Evolutionary conservation across 1,140 invertebrate genomes (phyloP), one percentile per base, ranked within the genome.

Genomic region (Metopolophium dirhodum): DNA sequence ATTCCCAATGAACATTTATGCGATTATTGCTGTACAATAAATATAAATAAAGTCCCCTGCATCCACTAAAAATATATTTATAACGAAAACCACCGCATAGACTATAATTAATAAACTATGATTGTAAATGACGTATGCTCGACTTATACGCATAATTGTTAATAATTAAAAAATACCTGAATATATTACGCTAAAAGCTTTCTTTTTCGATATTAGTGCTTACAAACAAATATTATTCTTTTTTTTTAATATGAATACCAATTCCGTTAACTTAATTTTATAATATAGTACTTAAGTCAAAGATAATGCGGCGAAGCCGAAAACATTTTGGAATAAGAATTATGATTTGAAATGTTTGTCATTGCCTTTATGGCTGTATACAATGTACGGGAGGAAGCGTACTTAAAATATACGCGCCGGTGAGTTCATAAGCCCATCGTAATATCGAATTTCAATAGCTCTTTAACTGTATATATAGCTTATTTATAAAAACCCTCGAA

Each of bases 401-500:
- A 26, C 85, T 86, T 47, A 86, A 47, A 41, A 45, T 86, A 23
- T 47, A 47, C 85, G 85, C 61, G 26, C 85, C 45, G 45, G 11
- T 45, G 41, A 86, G 26, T 26, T 45, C 45, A 45, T 86, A 86
- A 86, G 85, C 41, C 30, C n/a, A 20, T 86, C 41, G 45, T 47
- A 86, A 85, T 86, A 86, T 86, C 26, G 26, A 86, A 47, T 47
- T 47, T 86, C 85, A 41, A 41, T 86, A 30, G 14, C 41, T 86
- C 26, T 47, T 47, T n/a, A 86, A 86, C 37, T 30, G 14, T n/a
- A 4, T 47, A 9, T 47, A n/a, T 47, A 86, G 85, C 83, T 45
- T 85, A 85, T 85, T 41, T 77, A 77, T 77, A 77, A 77, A 77
- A 77, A n/a, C 61, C 14, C 61, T 77, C 14, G 61, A 77, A 77